A percentile compares a stretch with the other conserved stretches of the same genome.
These are phyloP conservation scores for Stictocephala bisonia DNA, from an alignment of 2,888 invertebrate species.

Conservation along the genomic window DNA sequence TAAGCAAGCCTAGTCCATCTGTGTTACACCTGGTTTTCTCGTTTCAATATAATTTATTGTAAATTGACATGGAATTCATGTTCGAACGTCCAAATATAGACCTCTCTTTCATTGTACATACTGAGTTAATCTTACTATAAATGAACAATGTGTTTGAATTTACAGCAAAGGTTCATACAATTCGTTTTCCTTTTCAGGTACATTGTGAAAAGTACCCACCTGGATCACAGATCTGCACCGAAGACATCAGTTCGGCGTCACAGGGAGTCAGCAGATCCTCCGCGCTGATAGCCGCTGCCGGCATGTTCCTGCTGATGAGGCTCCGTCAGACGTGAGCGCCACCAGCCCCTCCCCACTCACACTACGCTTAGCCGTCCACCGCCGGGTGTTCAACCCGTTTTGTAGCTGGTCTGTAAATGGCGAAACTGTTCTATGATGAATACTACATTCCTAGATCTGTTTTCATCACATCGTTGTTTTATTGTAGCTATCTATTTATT, in stretches of 20 bases:
- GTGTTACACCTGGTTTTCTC: no score
- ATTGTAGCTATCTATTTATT: not conserved
- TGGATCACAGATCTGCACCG: conserved; percentile 25
- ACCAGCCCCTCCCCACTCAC: not conserved
- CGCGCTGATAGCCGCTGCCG: not conserved
- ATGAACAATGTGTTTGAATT: no score
- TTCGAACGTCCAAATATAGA: no score
- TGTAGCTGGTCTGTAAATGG: not conserved
- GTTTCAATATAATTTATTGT: no score
- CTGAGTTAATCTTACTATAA: no score
- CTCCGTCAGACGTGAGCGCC: conserved; percentile 9
- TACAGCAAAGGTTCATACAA: no score
- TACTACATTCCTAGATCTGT: not conserved
- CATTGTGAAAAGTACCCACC: conserved; percentile 43
- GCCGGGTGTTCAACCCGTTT: not conserved
- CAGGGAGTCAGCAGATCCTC: not conserved
- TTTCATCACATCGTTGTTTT: not conserved
- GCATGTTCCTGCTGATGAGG: not conserved
- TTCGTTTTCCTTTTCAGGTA: conserved; percentile 40
- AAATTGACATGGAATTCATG: no score
- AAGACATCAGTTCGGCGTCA: not conserved
- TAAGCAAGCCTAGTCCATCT: no score
- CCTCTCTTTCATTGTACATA: no score
- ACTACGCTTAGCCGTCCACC: conserved; percentile 27
- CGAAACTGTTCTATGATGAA: no score